These are phyloP conservation scores for Python bivittatus DNA, from an alignment of 2,113 vertebrate species.

Conservation along the genomic window DNA sequence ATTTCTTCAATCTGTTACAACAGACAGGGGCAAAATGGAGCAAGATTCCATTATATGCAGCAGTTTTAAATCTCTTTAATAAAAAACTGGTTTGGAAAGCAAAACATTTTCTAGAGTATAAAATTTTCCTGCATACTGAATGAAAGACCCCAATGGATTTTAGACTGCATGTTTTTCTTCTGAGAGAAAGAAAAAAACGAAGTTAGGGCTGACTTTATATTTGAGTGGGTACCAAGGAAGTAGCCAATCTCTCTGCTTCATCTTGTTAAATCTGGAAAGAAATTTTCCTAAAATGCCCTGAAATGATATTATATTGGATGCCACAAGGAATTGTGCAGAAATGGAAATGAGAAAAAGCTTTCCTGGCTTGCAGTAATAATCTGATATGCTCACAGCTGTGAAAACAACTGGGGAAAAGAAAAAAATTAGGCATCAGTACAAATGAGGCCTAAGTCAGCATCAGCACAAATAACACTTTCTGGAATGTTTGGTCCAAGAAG, in stretches of 20 bases:
- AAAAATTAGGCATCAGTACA: not conserved
- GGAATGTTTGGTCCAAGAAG: not conserved
- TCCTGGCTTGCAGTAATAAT: not conserved
- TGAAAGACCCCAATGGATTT: accelerated
- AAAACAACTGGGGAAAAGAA: not conserved
- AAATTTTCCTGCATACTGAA: accelerated
- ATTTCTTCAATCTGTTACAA: constrained; percentile 62
- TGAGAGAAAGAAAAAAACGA: accelerated
- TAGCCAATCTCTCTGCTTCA: not conserved
- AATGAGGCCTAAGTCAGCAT: not conserved
- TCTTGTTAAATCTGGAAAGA: not conserved
- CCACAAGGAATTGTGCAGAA: not conserved
- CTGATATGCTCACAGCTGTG: not conserved
- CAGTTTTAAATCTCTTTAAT: constrained; percentile 52
- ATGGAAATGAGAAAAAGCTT: not conserved
- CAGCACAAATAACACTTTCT: not conserved
- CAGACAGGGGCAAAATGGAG: constrained; percentile 28
- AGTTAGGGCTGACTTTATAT: not conserved
- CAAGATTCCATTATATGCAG: constrained; percentile 62
- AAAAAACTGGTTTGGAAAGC: constrained; percentile 37
- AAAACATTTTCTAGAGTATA: not conserved
- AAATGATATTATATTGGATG: not conserved
- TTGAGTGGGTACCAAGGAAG: not conserved
- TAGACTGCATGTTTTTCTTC: not conserved
- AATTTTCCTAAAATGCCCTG: not conserved